phyloP scores from a whole-genome alignment of 2,797 vertebrate genomes.

The Geotrypetes seraphini region DNA sequence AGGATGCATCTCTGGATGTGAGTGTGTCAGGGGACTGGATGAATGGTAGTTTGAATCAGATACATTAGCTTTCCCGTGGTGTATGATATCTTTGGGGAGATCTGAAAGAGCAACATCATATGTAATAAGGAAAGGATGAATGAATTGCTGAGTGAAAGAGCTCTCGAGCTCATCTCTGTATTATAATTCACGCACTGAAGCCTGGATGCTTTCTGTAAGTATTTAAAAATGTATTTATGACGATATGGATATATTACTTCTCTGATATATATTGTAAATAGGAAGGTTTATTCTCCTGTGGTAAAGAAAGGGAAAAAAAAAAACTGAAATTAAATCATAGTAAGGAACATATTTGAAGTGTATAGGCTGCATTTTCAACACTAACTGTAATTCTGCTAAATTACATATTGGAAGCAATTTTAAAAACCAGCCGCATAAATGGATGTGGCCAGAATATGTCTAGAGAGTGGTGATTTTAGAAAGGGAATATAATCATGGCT shows the following conservation, averaged over 20 bases:
- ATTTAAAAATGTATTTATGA: slow-evolving; percentile 79
- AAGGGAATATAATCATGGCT: no score
- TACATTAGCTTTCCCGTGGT: slow-evolving; percentile 2
- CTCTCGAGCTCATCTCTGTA: slow-evolving; percentile 68
- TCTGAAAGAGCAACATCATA: slow-evolving; percentile 3
- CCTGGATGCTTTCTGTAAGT: slow-evolving; percentile 68
- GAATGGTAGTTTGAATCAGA: not conserved
- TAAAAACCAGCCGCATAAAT: no score
- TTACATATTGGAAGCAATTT: slow-evolving; percentile 33
- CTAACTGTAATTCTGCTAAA: slow-evolving; percentile 37
- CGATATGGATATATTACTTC: slow-evolving; percentile 56
- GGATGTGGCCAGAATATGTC: no score
- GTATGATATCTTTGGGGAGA: not conserved
- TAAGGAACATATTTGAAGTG: slow-evolving; percentile 67
- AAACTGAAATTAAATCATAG: slow-evolving; percentile 42
- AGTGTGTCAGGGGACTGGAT: not conserved
- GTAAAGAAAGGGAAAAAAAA: slow-evolving; percentile 46
- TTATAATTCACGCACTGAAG: slow-evolving; percentile 78
- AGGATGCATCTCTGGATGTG: slow-evolving; percentile 23
- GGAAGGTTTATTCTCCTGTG: slow-evolving; percentile 82
- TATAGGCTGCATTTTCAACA: slow-evolving; percentile 43
- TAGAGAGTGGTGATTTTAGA: no score
- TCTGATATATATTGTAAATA: slow-evolving; percentile 71
- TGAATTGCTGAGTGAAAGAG: slow-evolving; percentile 92
- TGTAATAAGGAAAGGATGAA: slow-evolving; percentile 55